These are phyloP conservation scores for Anas platyrhynchos DNA, from an alignment of 2,113 vertebrate species.

Conservation along the genomic window DNA sequence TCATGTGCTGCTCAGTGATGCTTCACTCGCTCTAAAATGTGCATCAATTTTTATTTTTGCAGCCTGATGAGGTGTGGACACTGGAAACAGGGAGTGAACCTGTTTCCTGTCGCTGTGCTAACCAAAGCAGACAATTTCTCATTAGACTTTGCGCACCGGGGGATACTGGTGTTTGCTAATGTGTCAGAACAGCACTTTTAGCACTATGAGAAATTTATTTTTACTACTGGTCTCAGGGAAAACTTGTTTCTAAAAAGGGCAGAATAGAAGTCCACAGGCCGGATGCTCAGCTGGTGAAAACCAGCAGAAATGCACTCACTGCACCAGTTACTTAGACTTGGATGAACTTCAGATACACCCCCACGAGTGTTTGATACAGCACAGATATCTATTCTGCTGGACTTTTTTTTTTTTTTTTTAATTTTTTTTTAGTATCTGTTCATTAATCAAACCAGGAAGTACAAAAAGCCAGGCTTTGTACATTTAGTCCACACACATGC, in stretches of 20 bases:
- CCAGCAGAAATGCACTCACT: background rate
- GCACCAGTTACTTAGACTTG: background rate
- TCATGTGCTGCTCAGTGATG: background rate
- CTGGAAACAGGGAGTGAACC: constrained; percentile 5
- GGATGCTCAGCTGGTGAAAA: background rate
- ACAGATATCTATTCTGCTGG: background rate
- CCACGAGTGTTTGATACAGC: background rate
- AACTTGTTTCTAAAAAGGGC: constrained; percentile 24
- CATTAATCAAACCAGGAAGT: background rate
- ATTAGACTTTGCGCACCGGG: background rate
- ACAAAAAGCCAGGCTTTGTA: background rate
- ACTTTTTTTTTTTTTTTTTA: background rate
- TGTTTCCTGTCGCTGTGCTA: constrained; percentile 20
- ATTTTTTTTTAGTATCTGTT: background rate
- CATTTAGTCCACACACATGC: background rate
- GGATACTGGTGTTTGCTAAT: background rate
- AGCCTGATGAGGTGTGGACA: background rate
- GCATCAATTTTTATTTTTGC: background rate
- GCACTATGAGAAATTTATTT: background rate
- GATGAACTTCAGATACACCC: background rate
- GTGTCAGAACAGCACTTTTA: constrained; percentile 48
- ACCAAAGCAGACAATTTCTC: constrained; percentile 20
- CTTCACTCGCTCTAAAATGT: background rate
- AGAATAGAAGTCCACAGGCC: background rate
- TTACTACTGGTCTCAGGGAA: background rate